phyloP scores from a whole-genome alignment of 2,113 vertebrate species.

The Python bivittatus region DNA sequence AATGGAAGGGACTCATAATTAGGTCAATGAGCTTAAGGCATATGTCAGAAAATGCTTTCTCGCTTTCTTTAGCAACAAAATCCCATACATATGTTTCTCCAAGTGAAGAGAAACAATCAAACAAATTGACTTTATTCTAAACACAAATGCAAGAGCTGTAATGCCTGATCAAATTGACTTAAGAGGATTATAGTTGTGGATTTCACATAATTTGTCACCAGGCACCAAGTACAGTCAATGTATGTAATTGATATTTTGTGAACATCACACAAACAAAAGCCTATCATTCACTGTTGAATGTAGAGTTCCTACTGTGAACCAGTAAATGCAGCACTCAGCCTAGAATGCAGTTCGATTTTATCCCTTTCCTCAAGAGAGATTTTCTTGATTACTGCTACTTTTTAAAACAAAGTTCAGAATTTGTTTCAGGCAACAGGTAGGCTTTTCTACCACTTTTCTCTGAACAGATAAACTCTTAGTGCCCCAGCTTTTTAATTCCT shows the following conservation, averaged over 20 bases:
- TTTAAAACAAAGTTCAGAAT: not conserved
- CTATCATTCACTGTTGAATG: not conserved
- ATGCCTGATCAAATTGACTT: constrained; percentile 21
- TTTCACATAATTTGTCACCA: not conserved
- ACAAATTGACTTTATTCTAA: not conserved
- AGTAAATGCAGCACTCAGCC: not conserved
- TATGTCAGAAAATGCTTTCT: accelerated
- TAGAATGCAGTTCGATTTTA: not conserved
- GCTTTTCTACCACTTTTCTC: not conserved
- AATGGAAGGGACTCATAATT: not conserved
- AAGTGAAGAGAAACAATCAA: not conserved
- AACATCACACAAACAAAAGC: not conserved
- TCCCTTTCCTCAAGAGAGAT: constrained; percentile 15
- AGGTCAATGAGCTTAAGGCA: constrained; percentile 14
- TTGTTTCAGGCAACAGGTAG: not conserved
- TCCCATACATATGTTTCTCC: not conserved
- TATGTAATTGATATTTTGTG: not conserved
- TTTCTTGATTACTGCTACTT: constrained; percentile 31
- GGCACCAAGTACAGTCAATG: not conserved
- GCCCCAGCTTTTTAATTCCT: not conserved
- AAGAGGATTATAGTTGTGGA: constrained; percentile 5
- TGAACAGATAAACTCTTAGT: not conserved
- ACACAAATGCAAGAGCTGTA: not conserved
- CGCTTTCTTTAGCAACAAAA: not conserved
- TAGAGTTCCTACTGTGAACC: not conserved